Evolutionary conservation across 2,888 invertebrate species (phyloP).

Genomic region (Drosophila maculinotata): DNA sequence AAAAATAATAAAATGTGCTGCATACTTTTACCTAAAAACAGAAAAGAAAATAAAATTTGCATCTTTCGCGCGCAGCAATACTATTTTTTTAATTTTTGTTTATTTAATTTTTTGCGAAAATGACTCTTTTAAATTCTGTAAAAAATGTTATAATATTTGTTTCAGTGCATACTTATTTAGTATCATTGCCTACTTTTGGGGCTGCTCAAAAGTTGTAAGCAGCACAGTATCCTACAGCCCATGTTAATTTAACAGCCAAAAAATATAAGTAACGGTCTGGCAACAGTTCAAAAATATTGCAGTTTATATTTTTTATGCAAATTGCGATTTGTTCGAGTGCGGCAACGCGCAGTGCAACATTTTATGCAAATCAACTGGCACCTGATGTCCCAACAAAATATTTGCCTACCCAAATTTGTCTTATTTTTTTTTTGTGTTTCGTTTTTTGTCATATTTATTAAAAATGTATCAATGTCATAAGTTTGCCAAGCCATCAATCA

Average conservation of each 20-base stretch:
- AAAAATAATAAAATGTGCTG: no score
- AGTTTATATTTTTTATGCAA: slow-evolving; percentile 47
- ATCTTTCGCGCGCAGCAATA: no score
- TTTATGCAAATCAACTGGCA: slow-evolving; percentile 71
- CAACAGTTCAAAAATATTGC: slow-evolving; percentile 27
- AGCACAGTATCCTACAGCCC: neutral
- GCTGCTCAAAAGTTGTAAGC: neutral
- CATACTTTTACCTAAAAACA: no score
- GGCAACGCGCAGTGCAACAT: slow-evolving; percentile 61
- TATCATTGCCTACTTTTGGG: slow-evolving; percentile 10
- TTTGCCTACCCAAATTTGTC: slow-evolving; percentile 10
- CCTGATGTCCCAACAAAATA: slow-evolving; percentile 61
- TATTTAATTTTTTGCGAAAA: no score
- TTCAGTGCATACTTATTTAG: neutral
- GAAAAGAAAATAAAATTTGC: no score
- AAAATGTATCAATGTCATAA: slow-evolving; percentile 80
- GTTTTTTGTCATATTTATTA: slow-evolving; percentile 64
- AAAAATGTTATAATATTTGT: no score
- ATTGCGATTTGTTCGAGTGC: slow-evolving; percentile 33
- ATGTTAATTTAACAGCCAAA: neutral
- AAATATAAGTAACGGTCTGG: slow-evolving; percentile 10
- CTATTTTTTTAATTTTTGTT: neutral
- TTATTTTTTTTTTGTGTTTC: neutral
- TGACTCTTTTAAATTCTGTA: no score
- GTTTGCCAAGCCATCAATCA: slow-evolving; percentile 56